Evolutionary conservation across 1,140 invertebrate species (phyloP).

Genomic region (Chrysopa pallens): DNA sequence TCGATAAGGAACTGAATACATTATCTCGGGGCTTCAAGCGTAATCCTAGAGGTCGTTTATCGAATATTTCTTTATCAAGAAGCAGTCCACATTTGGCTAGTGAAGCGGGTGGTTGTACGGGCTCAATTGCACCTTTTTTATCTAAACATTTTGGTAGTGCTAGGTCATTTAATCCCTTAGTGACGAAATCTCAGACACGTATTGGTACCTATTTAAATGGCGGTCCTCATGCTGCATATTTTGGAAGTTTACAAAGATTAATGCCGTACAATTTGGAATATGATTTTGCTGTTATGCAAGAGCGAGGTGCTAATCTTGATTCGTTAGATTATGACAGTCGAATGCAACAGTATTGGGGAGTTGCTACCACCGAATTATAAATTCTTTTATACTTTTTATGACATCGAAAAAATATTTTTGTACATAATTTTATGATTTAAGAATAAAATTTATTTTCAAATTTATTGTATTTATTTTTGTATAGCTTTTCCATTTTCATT

Average conservation of each 20-base stretch:
- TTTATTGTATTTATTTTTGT: too few relatives aligned
- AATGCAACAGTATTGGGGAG: constrained; percentile 77
- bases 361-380: constrained; percentile 64
- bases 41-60: constrained; percentile 23
- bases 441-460: too few relatives aligned
- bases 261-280: constrained; percentile 75
- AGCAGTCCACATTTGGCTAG: constrained; percentile 37
- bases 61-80: constrained; percentile 29
- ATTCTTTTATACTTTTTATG: neutral
- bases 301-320: constrained; percentile 42
- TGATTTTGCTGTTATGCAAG: constrained; percentile 64
- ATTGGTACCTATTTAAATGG: constrained; percentile 30
- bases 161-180: constrained; percentile 43
- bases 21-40: constrained; percentile 40
- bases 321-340: constrained; percentile 57
- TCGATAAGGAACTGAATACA: constrained; percentile 74
- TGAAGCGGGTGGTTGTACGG: constrained; percentile 15
- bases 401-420: too few relatives aligned
- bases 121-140: constrained; percentile 35
- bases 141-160: constrained; percentile 62
- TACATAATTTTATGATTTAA: too few relatives aligned
- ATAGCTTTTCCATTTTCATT: too few relatives aligned
- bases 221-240: constrained; percentile 68
- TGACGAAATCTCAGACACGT: constrained; percentile 21
- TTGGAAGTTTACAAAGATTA: constrained; percentile 60